Percentiles rank a stretch among this genome's conserved stretches.
Evolutionary conservation across 2,113 vertebrate genomes (phyloP).

Genomic region (Carassius gibelio): DNA sequence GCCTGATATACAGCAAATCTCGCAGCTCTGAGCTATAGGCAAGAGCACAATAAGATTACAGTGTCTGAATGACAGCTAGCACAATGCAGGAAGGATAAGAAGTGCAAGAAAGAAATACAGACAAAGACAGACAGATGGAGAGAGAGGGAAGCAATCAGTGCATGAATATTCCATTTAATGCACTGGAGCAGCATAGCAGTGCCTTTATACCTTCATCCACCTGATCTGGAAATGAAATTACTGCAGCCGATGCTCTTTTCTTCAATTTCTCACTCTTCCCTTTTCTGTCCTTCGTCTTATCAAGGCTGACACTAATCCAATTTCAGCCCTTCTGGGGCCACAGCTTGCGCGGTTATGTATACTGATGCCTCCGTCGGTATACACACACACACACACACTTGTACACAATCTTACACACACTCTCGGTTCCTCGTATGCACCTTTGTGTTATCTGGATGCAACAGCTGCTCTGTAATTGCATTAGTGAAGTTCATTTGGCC

Average conservation of each 20-base stretch:
- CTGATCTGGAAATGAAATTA: constrained; percentile 79
- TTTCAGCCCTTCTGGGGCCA: constrained; percentile 71
- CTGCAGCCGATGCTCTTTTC: constrained; percentile 71
- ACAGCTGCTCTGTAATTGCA: constrained; percentile 45
- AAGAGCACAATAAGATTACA: constrained; percentile 23
- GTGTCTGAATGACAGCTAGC: constrained; percentile 32
- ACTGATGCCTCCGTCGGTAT: constrained; percentile 53
- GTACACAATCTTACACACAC: not conserved
- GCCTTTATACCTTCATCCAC: constrained; percentile 70
- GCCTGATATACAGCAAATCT: constrained; percentile 18
- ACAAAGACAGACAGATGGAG: constrained; percentile 64
- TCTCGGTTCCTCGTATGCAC: not conserved
- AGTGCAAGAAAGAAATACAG: constrained; percentile 26
- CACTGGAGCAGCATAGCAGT: constrained; percentile 67
- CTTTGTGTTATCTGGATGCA: constrained; percentile 40
- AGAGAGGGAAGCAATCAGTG: constrained; percentile 62
- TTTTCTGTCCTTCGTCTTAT: constrained; percentile 72
- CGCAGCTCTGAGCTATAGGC: constrained; percentile 17
- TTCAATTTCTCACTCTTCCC: constrained; percentile 74
- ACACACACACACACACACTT: constrained; percentile 35
- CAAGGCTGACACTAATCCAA: constrained; percentile 78
- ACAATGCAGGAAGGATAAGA: constrained; percentile 18
- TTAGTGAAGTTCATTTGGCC: constrained; percentile 44
- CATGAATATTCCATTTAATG: constrained; percentile 81
- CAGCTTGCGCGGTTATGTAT: constrained; percentile 71